Base-by-base conservation (phyloP, 2,888 invertebrate genomes). In the Lasioglossum villosulum region DNA sequence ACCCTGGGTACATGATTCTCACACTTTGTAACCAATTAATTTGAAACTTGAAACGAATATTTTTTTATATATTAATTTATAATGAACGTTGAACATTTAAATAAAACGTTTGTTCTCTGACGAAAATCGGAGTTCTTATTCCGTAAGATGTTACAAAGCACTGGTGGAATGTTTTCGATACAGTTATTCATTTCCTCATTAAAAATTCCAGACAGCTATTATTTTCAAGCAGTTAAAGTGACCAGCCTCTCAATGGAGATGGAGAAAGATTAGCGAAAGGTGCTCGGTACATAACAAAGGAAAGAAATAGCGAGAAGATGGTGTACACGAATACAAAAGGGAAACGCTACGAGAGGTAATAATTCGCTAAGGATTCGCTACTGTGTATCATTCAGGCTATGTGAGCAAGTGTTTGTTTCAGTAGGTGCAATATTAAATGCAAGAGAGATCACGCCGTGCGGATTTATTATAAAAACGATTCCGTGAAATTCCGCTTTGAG, bases 401-500 rank as follows among this genome's bases (percentile, higher is more conserved):
- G n/a, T 34, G 72, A 30, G 63, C 42, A 52, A 30, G 56, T 30
- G 71, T 83, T 71, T 63, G 70, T 79, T 72, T n/a, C 63, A 52
- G 68, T 30, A 34, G 76, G 66, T 70, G 74, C 76, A 30, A 74
- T 75, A 48, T 78, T 72, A 75, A 80, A 66, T 72, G 73, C 68
- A 34, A 37, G 68, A 76, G 80, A 84, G 80, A 84, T 83, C 63
- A 63, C 77, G 10, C 70, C n/a, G 74, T 19, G 83, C 30, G 48
- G 82, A 80, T 84, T 80, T 80, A 77, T 85, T 70, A 68, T 76
- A 70, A 80, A 80, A 80, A 80, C 84, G 84, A 84, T 85, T 76
- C 72, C 80, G 77, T 70, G 34, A 76, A 85, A 80, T 85, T 80
- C 70, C 85, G 52, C 74, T 81, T 75, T 73, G 80, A 80, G 81